These are phyloP conservation scores for Armadillidium nasatum DNA, from an alignment of 1,140 invertebrate species.

Conservation along the genomic window DNA sequence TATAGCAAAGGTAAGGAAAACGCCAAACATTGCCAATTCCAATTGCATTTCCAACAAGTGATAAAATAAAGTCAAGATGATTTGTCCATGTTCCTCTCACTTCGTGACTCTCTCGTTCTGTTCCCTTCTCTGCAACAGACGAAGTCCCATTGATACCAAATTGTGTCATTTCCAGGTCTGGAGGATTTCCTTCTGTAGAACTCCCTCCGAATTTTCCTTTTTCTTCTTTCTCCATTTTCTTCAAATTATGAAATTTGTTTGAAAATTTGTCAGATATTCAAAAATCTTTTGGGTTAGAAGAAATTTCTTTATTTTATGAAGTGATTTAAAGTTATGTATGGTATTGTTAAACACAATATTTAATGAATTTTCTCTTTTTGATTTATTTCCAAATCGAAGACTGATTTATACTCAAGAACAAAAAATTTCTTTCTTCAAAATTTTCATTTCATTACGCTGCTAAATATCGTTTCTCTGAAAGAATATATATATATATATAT, in stretches of 20 bases:
- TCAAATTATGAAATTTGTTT: no score
- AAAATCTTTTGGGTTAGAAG: no score
- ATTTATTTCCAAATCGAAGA: no score
- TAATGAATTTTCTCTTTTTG: no score
- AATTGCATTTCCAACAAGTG: conserved; percentile 25
- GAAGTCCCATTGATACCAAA: neutral
- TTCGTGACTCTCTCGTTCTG: conserved; percentile 16
- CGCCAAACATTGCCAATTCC: conserved; percentile 61
- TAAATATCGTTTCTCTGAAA: no score
- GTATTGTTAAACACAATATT: no score
- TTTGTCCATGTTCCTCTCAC: conserved; percentile 24
- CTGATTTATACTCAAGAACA: no score
- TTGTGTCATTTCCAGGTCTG: neutral
- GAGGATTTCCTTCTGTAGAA: neutral
- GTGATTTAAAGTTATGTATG: no score
- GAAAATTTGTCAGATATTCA: no score
- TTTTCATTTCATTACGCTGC: no score
- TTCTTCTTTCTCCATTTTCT: neutral
- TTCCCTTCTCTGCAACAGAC: neutral
- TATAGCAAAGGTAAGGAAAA: conserved; percentile 66
- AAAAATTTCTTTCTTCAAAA: no score
- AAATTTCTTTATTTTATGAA: no score
- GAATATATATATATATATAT: neutral
- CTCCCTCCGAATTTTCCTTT: neutral
- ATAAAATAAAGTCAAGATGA: conserved; percentile 27